Evolutionary conservation across 2,888 invertebrate genomes (phyloP), one percentile per base, ranked within the genome.

Genomic region (Heliconius ethilla): DNA sequence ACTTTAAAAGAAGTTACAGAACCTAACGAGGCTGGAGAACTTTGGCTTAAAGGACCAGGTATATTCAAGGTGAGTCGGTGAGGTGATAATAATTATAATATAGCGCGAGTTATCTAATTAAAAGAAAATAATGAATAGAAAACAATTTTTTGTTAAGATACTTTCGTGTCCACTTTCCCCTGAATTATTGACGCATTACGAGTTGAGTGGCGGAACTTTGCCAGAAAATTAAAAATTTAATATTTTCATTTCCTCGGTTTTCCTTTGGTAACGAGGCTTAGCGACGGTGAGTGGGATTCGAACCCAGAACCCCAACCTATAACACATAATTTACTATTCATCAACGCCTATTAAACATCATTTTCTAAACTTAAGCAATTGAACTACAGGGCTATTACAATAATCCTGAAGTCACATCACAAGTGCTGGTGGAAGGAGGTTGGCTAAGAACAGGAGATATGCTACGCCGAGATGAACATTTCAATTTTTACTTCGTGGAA

Each of bases 361-460:
- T 15, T 18, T 25, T 37, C 5, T 22, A 5, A 10, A 25, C 13
- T 9, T 45, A 13, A 27, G 33, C 13, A 74, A 29, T 18, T n/a
- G n/a, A n/a, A n/a, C n/a, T n/a, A n/a, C n/a, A 91, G 89, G 93
- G 90, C 65, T 95, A 95, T 82, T 93, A 93, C 82, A 92, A 91
- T 13, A 91, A 92, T 78, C 87, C 88, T 0, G 85, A 86, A 79
- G 91, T 91, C 9, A 94, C 95, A 1, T 89, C 89, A 15, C 89
- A 90, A 9, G 86, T 89, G 0, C 94, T 92, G 72, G 89, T 94
- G 22, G 87, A 88, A 63, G 92, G 90, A 69, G 92, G 94, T 29
- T 95, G 94, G 94, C 87, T 95, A 65, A 93, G 90, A 83, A 95
- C 95, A 1, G 95, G 95, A 0, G 95, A 95, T 83, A 85, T 92